Evolutionary conservation across 2,888 invertebrate species (phyloP), one percentile per base, ranked within the genome.

Genomic region (Lasioglossum pauxillum): DNA sequence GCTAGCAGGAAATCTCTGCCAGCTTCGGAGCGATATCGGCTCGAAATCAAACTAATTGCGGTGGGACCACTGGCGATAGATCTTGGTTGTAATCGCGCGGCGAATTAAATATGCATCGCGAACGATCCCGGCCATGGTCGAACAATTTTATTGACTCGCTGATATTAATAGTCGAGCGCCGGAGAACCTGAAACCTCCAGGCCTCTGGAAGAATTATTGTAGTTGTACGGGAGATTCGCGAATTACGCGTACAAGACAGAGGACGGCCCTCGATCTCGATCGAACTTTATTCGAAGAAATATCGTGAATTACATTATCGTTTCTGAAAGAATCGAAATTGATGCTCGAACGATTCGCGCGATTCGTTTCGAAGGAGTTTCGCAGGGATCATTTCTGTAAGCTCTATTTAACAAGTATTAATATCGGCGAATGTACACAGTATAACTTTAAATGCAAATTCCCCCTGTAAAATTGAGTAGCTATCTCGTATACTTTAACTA

Each of bases 11-110:
- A 78, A 84, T 74, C 78, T 82, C 75, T 84, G 77, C 80, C 44
- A 73, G 57, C 82, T 78, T 74, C 88, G 38, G 79, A 57, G 69
- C 79, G 79, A 82, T 81, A 80, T 82, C 69, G 64, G 67, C 75
- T 82, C 82, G 69, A 84, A 91, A 88, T 90, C 86, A 87, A 90
- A 90, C 89, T 89, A 91, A 91, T 91, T 90, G 89, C 80, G 80
- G 83, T 71, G 41, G 41, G 76, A 79, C 57, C 81, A 27, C 75
- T 78, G 79, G 35, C 81, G 80, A 83, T 76, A 77, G 78, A 76
- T 57, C 64, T 73, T 81, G 60, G 74, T 85, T 78, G 85, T 83
- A 83, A 88, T 90, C 82, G 77, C n/a, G 80, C 64, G 49, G 67
- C 73, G 84, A 90, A 90, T 90, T 89, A 89, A 88, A 88, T 83